These are phyloP conservation scores for Girardinus metallicus DNA, from an alignment of 2,797 vertebrate genomes.

Conservation along the genomic window DNA sequence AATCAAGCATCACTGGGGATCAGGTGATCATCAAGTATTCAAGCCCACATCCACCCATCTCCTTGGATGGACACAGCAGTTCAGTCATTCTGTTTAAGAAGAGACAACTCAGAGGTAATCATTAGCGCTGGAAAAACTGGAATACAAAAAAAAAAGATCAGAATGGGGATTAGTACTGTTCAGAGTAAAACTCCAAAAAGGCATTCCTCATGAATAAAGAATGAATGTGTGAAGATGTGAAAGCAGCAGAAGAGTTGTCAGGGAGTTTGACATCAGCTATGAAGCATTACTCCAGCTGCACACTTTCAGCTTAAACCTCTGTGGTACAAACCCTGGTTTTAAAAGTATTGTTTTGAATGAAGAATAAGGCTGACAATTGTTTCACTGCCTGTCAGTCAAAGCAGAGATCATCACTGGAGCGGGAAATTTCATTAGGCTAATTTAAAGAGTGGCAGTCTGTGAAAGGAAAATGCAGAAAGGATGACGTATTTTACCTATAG, in stretches of 20 bases:
- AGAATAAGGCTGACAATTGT: background rate
- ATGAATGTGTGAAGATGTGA: conserved; percentile 41
- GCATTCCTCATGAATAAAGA: conserved; percentile 50
- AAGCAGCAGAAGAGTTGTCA: conserved; percentile 40
- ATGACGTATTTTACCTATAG: conserved; percentile 36
- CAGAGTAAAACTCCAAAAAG: conserved; percentile 48
- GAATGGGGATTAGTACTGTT: conserved; percentile 29
- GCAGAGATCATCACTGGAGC: conserved; percentile 3
- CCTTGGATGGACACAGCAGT: conserved; percentile 10
- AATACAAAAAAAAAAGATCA: conserved; percentile 34
- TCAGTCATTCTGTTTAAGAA: conserved; percentile 26
- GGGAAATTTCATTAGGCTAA: conserved; percentile 31
- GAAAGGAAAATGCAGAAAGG: conserved; percentile 7
- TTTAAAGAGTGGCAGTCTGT: background rate
- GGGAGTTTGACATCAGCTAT: conserved; percentile 46
- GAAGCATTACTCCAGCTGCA: conserved; percentile 24
- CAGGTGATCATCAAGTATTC: conserved; percentile 57
- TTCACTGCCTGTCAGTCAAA: conserved; percentile 13
- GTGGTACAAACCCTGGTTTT: conserved; percentile 3
- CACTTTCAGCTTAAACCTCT: conserved; percentile 13
- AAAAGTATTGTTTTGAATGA: background rate
- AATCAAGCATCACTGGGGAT: conserved; percentile 40
- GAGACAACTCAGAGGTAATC: conserved; percentile 43
- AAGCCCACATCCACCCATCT: conserved; percentile 24
- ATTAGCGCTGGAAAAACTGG: conserved; percentile 33